These are phyloP conservation scores for Callipepla californica DNA, from an alignment of 2,113 vertebrate genomes.

Conservation along the genomic window DNA sequence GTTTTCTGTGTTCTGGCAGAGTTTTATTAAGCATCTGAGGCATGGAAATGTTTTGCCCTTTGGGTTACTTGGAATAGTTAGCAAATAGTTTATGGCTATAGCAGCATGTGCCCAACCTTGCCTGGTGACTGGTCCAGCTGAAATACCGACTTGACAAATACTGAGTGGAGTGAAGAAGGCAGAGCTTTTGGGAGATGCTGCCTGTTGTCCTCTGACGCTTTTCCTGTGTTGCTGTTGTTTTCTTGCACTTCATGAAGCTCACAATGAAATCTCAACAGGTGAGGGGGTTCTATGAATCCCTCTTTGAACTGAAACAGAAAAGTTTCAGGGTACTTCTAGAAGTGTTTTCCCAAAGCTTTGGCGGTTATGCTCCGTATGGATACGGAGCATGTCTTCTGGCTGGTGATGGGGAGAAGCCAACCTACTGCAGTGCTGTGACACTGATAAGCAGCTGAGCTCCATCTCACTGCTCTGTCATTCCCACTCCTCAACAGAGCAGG, in stretches of 20 bases:
- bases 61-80: background rate
- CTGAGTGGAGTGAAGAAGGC: rapidly evolving
- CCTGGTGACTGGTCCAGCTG: background rate
- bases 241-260: rapidly evolving
- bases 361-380: rapidly evolving
- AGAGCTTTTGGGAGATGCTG: background rate
- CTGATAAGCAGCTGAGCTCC: background rate
- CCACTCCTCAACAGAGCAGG: background rate
- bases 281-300: background rate
- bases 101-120: background rate
- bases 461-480: background rate
- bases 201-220: background rate
- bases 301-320: background rate
- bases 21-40: background rate
- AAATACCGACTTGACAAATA: background rate
- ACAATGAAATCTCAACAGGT: background rate
- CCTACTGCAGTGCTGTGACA: background rate
- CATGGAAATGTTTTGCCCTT: background rate
- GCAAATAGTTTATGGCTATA: background rate
- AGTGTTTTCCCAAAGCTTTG: background rate
- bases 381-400: background rate
- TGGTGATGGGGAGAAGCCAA: background rate
- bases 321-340: background rate
- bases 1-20: background rate
- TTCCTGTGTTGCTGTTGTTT: background rate